Evolutionary conservation across 2,888 invertebrate genomes (phyloP), one percentile per base, ranked within the genome.

Genomic region (Subacronicta megacephala): DNA sequence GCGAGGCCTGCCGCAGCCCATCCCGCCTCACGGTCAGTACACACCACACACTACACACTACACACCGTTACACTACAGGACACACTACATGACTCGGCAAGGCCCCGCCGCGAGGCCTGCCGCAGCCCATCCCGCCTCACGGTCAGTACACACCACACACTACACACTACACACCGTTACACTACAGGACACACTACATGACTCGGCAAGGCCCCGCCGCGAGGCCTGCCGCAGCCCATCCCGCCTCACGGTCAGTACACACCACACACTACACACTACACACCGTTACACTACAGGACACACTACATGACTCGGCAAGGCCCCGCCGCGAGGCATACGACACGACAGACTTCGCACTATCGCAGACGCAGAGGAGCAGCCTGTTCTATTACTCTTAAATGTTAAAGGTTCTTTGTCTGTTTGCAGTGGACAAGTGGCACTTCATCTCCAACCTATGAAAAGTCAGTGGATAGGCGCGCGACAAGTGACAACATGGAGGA

Each of bases 371-470:
- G 4, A 9, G 2, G 2, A 7, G 7, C 7, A 23, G 23, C n/a
- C n/a, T n/a, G n/a, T n/a, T n/a, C n/a, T 26, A 26, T 26, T 7
- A 26, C 3, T 26, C 10, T 26, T 1, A 26, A 26, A 10, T 26
- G 0, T 2, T 10, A 3, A 20, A 20, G 16, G 2, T 0, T 37
- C 3, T 37, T 17, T 20, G 38, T 23, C 20, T 40, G 20, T 73
- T 89, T 84, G 31, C 90, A 89, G 92, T 91, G 81, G 89, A 92
- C 86, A 89, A 89, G 72, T 90, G 88, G 87, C 89, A 92, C 84
- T 92, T 73, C 89, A 52, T 93, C 31, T 83, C 90, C 51, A 90
- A 64, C 84, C 83, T 92, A 75, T 92, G 62, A 75, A 65, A 0
- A 33, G 16, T 40, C 20, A 13, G 12, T 20, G 29, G 17, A 3